Evolutionary conservation across 2,888 invertebrate species (phyloP), one percentile per base, ranked within the genome.

Genomic region (Lasioglossum lativentre): DNA sequence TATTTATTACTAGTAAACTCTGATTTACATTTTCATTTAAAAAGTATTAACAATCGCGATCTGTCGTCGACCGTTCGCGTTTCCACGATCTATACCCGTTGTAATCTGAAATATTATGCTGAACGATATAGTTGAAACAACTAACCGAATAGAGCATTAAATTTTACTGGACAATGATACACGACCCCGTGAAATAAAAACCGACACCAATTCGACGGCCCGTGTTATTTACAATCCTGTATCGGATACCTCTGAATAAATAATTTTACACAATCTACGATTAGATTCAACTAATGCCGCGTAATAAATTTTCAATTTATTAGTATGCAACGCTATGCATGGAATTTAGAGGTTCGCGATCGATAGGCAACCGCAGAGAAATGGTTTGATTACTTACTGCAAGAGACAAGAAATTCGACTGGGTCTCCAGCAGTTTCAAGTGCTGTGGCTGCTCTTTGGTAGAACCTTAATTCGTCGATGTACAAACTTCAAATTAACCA

Each of bases 41-140:
- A 52, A 79, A 80, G 30, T 40, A 70, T 40, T 16, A 70, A 70
- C 40, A 40, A 70, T 70, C 40, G n/a, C 10, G 40, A 10, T 19
- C 2, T n/a, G 47, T 40, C 30, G 34, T 23, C 63, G 30, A 30
- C 63, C 63, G 63, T 30, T 63, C 30, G n/a, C 56, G n/a, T 34
- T 75, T 30, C 27, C 34, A 38, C 47, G 74, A 83, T 75, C 83
- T 45, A 70, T 38, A 34, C 71, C 30, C 47, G n/a, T 38, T 19
- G 34, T n/a, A 19, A 56, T 73, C 66, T 78, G 84, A 84, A 84
- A 66, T 83, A 63, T 52, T 71, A 68, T 47, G 5, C 66, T 59
- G 16, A 38, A 38, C 75, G 63, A 78, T 78, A 56, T 45, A 59
- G 68, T 78, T 70, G 52, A 75, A 84, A 71, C 71, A 78, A 84